phyloP scores from a whole-genome alignment of 2,113 vertebrate genomes.

The Polypterus senegalus region DNA sequence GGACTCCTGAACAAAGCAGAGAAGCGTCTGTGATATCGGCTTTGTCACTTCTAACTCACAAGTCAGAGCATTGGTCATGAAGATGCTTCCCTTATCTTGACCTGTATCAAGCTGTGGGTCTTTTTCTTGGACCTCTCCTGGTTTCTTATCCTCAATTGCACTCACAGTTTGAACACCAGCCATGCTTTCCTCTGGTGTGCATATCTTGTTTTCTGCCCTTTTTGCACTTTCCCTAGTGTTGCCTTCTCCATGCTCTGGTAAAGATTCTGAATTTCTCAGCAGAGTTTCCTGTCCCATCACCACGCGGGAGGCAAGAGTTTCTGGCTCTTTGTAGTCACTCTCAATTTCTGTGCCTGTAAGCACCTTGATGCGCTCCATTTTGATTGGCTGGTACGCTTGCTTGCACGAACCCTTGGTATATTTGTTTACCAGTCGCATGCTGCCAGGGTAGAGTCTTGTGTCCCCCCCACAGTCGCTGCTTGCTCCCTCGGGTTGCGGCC shows the following conservation, averaged over 20 bases:
- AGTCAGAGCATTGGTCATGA: constrained; percentile 8
- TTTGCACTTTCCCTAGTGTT: neutral
- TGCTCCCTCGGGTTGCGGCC: constrained; percentile 79
- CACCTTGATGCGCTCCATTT: constrained; percentile 66
- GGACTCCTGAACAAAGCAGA: constrained; percentile 23
- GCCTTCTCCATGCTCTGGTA: constrained; percentile 21
- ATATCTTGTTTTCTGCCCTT: neutral
- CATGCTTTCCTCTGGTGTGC: neutral
- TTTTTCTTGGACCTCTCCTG: constrained; percentile 21
- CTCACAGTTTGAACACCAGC: neutral
- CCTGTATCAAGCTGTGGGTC: constrained; percentile 30
- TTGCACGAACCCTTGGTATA: constrained; percentile 40
- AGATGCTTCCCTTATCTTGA: constrained; percentile 23
- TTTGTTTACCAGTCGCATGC: constrained; percentile 33
- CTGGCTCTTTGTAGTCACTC: constrained; percentile 51
- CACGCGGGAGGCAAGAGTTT: constrained; percentile 61
- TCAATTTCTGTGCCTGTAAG: constrained; percentile 58
- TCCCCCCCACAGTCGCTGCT: constrained; percentile 48
- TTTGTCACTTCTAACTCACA: constrained; percentile 23
- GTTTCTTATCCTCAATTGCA: constrained; percentile 12
- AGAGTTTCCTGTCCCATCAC: constrained; percentile 81
- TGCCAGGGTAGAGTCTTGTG: constrained; percentile 33
- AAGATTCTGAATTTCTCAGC: constrained; percentile 40
- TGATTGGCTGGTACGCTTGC: constrained; percentile 25
- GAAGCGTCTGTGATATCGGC: constrained; percentile 18